Evolutionary conservation across 2,113 vertebrate genomes (phyloP), one percentile per base, ranked within the genome.

Genomic region (Tichodroma muraria): DNA sequence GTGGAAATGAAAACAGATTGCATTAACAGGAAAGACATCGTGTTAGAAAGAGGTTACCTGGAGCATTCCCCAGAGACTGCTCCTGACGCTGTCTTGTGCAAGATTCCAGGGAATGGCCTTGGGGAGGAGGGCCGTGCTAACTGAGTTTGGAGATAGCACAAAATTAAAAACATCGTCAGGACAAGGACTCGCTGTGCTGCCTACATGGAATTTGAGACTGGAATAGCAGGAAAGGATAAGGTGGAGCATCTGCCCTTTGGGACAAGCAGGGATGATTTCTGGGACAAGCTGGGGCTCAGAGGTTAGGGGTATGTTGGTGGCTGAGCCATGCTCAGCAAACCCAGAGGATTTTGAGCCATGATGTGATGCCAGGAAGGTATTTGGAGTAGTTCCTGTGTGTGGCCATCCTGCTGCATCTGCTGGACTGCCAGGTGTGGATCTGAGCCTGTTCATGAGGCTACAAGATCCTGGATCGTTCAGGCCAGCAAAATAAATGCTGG

Each of bases 1-100:
- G 88, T 96, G 44, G 80, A 85, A 95, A 83, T 66, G 85, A 60
- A 81, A 93, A 23, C 27, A 50, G 70, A 93, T 78, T 90, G 85
- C 45, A 77, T 83, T 91, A 77, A 21, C 23, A 66, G 78, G 81
- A 76, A 91, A 57, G 84, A 13, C 65, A 47, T 31, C 3, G 5
- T 3, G 6, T 66, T 40, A 44, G 73, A 4, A 69, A 47, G 80
- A 95, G 85, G 47, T 15, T 73, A 54, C 72, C 60, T 3, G 1
- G 17, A 75, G 77, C 61, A 13, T 31, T 86, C 90, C 90, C 90
- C 64, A 60, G 4, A 37, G 90, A 4, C 64, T 42, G 33, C 35
- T 45, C 85, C 70, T 89, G 84, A 45, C 65, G 15, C 42, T 79
- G 10, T 81, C 92, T 71, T 9, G n/a, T 72, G 52, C 73, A 38